Base-by-base conservation (phyloP, 2,797 vertebrate genomes). In the Pangasius mekongensis region DNA sequence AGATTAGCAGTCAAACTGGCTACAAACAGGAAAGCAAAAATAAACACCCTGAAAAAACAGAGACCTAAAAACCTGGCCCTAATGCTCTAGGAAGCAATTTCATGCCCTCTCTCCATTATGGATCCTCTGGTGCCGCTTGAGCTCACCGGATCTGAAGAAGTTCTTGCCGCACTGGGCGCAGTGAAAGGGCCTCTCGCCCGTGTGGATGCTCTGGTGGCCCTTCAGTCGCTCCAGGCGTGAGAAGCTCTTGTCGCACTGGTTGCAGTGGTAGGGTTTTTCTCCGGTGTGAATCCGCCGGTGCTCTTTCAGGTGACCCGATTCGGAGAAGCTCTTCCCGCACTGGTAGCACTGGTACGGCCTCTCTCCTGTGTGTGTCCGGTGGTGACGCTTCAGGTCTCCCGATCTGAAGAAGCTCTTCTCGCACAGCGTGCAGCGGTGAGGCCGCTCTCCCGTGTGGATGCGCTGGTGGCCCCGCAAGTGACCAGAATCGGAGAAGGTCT, bases 161-260 rank as follows among this genome's bases (percentile, higher is more conserved):
- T 90, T 91, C 84, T 92, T 92, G 64, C 89, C 89, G 20, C 91
- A 92, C 87, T 92, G 91, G 9, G 89, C 49, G 47, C 91, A 92
- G 85, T 89, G 89, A 84, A 92, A 92, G 16, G 91, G 90, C 87
- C 91, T 83, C 83, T 91, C 91, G 14, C 91, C 91, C 4, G 91
- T 91, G 73, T 91, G 91, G 89, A 91, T 91, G 88, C 91, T 91
- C 90, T 91, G 91, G 80, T 91, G 91, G 36, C 91, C 91, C 54
- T 91, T 91, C 47, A 91, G 90, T 2, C 91, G 88, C 87, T 91
- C 91, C 83, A 90, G 89, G 20, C 91, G 76, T 1, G 91, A 91
- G 89, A 91, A 91, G 71, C 91, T 91, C 83, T 91, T 91, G 82
- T 91, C 91, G 1, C 91, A 91, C 82, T 91, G 91, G 87, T 89